Conservation (phyloP, 1,140 invertebrate species). For the Temnothorax curvispinosus region DNA sequence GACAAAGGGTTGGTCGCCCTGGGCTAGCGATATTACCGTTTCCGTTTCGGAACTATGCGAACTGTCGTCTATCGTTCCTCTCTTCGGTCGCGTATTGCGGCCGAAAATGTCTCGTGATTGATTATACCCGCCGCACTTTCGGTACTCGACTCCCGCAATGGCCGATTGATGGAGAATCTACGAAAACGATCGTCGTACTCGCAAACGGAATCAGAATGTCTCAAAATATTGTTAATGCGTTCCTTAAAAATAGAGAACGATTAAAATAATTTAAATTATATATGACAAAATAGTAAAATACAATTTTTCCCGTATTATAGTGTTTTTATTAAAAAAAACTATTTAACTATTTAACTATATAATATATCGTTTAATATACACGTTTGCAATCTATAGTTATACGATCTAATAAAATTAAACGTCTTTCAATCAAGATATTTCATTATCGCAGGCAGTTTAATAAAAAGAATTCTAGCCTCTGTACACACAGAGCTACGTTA, state of each 20-base stretch:
- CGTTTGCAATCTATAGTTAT: not conserved
- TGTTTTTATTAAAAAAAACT: not conserved
- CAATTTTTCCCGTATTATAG: not conserved
- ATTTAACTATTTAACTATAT: too few relatives aligned
- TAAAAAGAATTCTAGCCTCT: conserved; percentile 31
- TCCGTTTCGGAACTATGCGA: conserved; percentile 83
- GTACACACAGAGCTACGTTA: not conserved
- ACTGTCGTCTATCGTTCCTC: conserved; percentile 72
- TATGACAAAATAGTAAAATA: not conserved
- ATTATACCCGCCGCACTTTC: conserved; percentile 84
- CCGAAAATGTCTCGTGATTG: conserved; percentile 82
- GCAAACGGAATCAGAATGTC: conserved; percentile 47
- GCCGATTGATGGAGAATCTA: conserved; percentile 76
- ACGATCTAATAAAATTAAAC: conserved; percentile 7
- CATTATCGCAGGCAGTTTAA: conserved; percentile 24
- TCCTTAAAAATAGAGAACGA: not conserved
- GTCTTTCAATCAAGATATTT: not conserved
- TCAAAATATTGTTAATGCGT: not conserved
- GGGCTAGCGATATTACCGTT: conserved; percentile 84
- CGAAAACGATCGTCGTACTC: conserved; percentile 46
- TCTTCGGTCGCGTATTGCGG: conserved; percentile 57
- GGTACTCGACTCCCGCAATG: conserved; percentile 72
- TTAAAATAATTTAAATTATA: not conserved
- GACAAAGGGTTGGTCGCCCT: conserved; percentile 83
- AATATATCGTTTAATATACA: not conserved